These are phyloP conservation scores for Ophion obscuratus DNA, from an alignment of 2,888 invertebrate genomes.

Conservation along the genomic window DNA sequence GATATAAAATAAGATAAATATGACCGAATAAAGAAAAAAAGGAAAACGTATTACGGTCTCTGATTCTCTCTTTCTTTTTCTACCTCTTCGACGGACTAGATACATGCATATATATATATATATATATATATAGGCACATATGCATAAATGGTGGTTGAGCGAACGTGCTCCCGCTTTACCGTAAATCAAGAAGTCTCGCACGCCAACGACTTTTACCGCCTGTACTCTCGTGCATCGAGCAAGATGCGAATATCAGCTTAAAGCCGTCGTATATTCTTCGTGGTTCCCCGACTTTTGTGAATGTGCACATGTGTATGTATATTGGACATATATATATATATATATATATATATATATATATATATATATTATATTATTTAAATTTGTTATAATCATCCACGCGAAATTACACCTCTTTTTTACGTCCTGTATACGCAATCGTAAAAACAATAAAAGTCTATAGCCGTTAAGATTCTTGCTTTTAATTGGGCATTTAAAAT, in stretches of 20 bases:
- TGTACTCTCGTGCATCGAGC: constrained; percentile 40
- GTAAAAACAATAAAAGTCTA: constrained; percentile 43
- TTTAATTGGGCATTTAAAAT: too few relatives aligned
- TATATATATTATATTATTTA: too few relatives aligned
- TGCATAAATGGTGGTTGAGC: constrained; percentile 13
- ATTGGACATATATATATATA: too few relatives aligned
- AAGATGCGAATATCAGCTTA: constrained; percentile 49
- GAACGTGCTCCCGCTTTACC: constrained; percentile 55
- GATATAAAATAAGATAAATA: constrained; percentile 60
- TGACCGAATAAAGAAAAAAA: constrained; percentile 34
- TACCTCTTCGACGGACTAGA: not conserved
- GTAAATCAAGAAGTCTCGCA: constrained; percentile 68
- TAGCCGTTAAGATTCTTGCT: too few relatives aligned
- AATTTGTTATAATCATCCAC: constrained; percentile 22
- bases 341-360: too few relatives aligned
- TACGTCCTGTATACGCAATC: constrained; percentile 28
- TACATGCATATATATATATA: not conserved
- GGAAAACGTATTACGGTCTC: constrained; percentile 46
- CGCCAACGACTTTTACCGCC: constrained; percentile 62
- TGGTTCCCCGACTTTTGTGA: constrained; percentile 26
- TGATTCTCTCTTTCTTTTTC: constrained; percentile 8
- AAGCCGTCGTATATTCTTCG: constrained; percentile 38
- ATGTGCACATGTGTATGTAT: constrained; percentile 5
- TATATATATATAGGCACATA: not conserved
- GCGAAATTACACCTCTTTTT: constrained; percentile 24